Conservation (phyloP, 1,140 invertebrate species). For the Drosophila ambigua region DNA sequence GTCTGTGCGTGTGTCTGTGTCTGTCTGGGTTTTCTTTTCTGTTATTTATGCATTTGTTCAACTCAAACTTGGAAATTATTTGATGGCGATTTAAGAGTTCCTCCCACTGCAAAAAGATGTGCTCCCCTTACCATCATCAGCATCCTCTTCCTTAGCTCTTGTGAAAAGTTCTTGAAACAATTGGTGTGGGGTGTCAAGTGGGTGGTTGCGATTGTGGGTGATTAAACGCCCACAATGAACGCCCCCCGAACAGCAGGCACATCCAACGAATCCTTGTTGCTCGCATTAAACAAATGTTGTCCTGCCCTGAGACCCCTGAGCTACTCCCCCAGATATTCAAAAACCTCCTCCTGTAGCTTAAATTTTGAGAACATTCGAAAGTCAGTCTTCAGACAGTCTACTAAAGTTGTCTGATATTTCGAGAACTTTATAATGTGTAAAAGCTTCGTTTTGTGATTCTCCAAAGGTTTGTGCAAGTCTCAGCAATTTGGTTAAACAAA, state of each 20-base stretch:
- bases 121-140: neutral
- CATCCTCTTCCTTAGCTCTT: neutral
- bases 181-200: constrained; percentile 10
- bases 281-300: constrained; percentile 57
- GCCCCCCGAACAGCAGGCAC: constrained; percentile 5
- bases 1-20: constrained; percentile 1
- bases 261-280: constrained; percentile 41
- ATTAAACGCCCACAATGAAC: constrained; percentile 45
- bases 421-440: too few species aligned
- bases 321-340: too few species aligned
- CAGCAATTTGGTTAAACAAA: too few species aligned
- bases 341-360: too few species aligned
- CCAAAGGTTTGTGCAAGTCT: too few species aligned
- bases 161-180: constrained; percentile 36
- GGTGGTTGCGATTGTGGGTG: constrained; percentile 23
- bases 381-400: too few species aligned
- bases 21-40: constrained; percentile 31
- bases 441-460: too few species aligned
- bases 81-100: constrained; percentile 45
- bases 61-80: constrained; percentile 49
- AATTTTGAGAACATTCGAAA: too few species aligned
- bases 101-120: neutral
- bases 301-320: neutral
- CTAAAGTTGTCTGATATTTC: too few species aligned
- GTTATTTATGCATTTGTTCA: constrained; percentile 54